Evolutionary conservation across 2,797 vertebrate species (phyloP).

Genomic region (Enteromius paludinosus): DNA sequence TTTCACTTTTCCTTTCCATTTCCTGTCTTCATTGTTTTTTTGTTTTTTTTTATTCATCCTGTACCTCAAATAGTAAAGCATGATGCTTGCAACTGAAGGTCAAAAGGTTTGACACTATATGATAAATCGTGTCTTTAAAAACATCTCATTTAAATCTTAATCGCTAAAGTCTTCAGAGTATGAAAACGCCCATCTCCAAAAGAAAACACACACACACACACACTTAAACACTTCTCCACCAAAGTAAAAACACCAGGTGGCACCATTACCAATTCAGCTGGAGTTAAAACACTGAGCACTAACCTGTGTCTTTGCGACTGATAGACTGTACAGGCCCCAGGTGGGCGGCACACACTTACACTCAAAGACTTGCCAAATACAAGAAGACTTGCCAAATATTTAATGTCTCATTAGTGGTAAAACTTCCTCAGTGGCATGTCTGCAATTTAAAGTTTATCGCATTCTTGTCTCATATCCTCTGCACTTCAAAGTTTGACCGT

Average conservation of each 20-base stretch:
- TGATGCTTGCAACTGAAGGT: not conserved
- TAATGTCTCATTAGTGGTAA: slow-evolving; percentile 18
- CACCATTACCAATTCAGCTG: slow-evolving; percentile 59
- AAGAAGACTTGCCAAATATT: slow-evolving; percentile 39
- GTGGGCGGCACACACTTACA: slow-evolving; percentile 56
- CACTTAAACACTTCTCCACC: slow-evolving; percentile 41
- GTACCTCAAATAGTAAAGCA: not conserved
- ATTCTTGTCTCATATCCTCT: slow-evolving; percentile 17
- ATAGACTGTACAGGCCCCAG: slow-evolving; percentile 56
- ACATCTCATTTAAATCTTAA: not conserved
- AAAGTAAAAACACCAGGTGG: slow-evolving; percentile 60
- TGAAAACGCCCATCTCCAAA: not conserved
- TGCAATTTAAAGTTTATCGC: slow-evolving; percentile 28
- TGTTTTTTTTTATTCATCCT: not conserved
- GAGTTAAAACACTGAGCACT: slow-evolving; percentile 53
- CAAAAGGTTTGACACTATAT: slow-evolving; percentile 4
- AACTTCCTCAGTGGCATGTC: slow-evolving; percentile 36
- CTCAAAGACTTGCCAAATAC: slow-evolving; percentile 54
- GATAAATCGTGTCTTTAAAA: not conserved
- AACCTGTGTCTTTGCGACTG: slow-evolving; percentile 54
- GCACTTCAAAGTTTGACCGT: slow-evolving; percentile 28
- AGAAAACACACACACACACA: slow-evolving; percentile 50
- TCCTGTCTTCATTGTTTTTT: not conserved
- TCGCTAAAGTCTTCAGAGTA: not conserved
- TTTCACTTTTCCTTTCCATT: slow-evolving; percentile 2